Percentiles rank a stretch among this genome's conserved stretches.
Evolutionary conservation across 2,888 invertebrate genomes (phyloP).

Genomic region (Myopa tessellatipennis): DNA sequence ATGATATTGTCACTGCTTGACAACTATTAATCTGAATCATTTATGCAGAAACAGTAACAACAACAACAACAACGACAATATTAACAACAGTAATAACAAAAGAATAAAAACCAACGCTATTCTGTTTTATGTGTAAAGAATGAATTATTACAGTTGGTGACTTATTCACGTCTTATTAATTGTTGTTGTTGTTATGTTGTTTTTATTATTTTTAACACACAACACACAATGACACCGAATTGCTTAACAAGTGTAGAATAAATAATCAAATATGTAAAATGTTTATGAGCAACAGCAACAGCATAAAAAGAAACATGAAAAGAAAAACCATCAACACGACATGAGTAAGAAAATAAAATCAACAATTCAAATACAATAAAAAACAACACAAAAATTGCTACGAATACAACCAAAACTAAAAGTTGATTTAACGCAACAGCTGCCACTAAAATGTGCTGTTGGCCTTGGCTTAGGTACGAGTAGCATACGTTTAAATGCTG

Average conservation of each 20-base stretch:
- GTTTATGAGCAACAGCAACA: slow-evolving; percentile 8
- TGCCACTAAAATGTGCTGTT: slow-evolving; percentile 2
- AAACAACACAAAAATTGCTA: neutral
- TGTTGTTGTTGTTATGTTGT: slow-evolving; percentile 2
- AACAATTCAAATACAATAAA: neutral
- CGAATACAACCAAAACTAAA: neutral
- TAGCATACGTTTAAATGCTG: slow-evolving; percentile 5
- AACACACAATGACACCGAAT: slow-evolving; percentile 17
- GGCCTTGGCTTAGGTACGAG: slow-evolving; percentile 20
- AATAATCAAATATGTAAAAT: slow-evolving; percentile 24
- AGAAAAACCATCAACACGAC: too few relatives aligned
- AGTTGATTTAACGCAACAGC: neutral
- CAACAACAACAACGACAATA: neutral
- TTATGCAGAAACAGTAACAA: neutral
- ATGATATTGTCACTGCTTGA: too few relatives aligned
- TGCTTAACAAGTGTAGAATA: slow-evolving; percentile 21
- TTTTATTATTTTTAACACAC: slow-evolving; percentile 7
- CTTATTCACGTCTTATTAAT: neutral
- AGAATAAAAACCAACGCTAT: slow-evolving; percentile 21
- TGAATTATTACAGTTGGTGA: slow-evolving; percentile 24
- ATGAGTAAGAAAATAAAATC: neutral
- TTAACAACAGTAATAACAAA: neutral
- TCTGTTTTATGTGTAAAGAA: slow-evolving; percentile 20
- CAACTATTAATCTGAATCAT: neutral
- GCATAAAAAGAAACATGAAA: neutral